Evolutionary conservation across 2,113 vertebrate species (phyloP).

Genomic region (Isurus oxyrinchus): DNA sequence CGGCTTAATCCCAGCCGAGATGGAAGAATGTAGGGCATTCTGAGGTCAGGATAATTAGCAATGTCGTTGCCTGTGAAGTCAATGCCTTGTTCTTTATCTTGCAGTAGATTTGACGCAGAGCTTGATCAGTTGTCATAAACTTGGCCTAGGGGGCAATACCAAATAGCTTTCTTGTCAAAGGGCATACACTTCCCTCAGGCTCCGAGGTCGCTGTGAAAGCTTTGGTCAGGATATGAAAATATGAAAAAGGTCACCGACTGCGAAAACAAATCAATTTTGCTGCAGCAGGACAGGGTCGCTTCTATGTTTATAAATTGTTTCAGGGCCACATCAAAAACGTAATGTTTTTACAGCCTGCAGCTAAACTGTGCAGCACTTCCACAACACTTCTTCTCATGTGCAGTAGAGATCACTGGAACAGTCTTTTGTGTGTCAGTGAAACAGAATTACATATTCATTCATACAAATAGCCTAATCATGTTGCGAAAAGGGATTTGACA

Average conservation of each 20-base stretch:
- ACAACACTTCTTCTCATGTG: constrained; percentile 37
- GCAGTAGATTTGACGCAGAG: constrained; percentile 44
- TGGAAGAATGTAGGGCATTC: constrained; percentile 49
- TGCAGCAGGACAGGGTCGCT: constrained; percentile 47
- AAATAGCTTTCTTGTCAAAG: constrained; percentile 28
- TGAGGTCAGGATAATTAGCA: constrained; percentile 49
- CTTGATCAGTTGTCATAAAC: constrained; percentile 48
- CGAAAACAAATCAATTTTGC: constrained; percentile 52
- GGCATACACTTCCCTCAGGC: constrained; percentile 41
- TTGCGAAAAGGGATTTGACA: neutral
- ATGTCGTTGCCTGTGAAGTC: constrained; percentile 51
- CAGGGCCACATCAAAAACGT: neutral
- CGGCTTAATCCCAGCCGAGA: constrained; percentile 48
- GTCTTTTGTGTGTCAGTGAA: neutral
- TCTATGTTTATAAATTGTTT: neutral
- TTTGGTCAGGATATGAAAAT: constrained; percentile 47
- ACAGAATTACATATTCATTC: neutral
- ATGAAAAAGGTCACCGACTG: constrained; percentile 45
- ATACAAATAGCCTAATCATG: neutral
- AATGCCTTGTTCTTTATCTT: constrained; percentile 46
- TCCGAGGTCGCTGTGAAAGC: constrained; percentile 45
- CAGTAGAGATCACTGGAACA: neutral
- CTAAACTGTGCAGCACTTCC: constrained; percentile 51
- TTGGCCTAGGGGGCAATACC: constrained; percentile 38
- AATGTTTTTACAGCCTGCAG: constrained; percentile 45